phyloP scores from a whole-genome alignment of 2,888 invertebrate species.

The Thera britannica region DNA sequence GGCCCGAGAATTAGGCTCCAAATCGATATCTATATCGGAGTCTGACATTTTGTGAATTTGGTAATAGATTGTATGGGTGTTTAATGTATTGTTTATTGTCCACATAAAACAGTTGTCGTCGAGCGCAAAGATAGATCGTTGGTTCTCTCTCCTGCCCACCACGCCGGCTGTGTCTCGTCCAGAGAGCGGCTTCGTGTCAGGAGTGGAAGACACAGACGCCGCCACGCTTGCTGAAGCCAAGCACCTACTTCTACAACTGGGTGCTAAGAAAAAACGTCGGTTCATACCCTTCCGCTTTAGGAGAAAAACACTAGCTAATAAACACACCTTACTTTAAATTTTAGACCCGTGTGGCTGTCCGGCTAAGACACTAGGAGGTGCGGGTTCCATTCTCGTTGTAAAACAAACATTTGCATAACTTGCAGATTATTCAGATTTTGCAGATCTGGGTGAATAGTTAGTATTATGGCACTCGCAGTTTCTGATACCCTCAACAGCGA shows the following conservation, averaged over 20 bases:
- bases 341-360: background rate
- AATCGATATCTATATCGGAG: too few species aligned
- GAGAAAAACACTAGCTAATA: slow-evolving; percentile 87
- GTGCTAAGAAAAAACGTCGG: slow-evolving; percentile 89
- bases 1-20: too few species aligned
- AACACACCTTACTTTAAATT: slow-evolving; percentile 66
- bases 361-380: background rate
- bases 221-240: slow-evolving; percentile 87
- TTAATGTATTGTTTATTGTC: slow-evolving; percentile 29
- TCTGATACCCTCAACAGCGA: too few species aligned
- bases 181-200: slow-evolving; percentile 91
- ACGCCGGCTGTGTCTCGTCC: slow-evolving; percentile 88
- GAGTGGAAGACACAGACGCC: slow-evolving; percentile 84
- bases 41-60: too few species aligned
- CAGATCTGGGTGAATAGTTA: too few species aligned
- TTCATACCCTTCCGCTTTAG: slow-evolving; percentile 88
- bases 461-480: too few species aligned
- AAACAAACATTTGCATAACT: too few species aligned
- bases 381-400: background rate
- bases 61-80: too few species aligned
- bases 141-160: slow-evolving; percentile 89
- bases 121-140: slow-evolving; percentile 91
- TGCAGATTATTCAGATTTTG: too few species aligned
- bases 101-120: slow-evolving; percentile 87
- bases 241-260: slow-evolving; percentile 87